A percentile compares a stretch with the other conserved stretches of the same genome.
phyloP scores from a whole-genome alignment of 2,113 vertebrate genomes.

The Eretmochelys imbricata region DNA sequence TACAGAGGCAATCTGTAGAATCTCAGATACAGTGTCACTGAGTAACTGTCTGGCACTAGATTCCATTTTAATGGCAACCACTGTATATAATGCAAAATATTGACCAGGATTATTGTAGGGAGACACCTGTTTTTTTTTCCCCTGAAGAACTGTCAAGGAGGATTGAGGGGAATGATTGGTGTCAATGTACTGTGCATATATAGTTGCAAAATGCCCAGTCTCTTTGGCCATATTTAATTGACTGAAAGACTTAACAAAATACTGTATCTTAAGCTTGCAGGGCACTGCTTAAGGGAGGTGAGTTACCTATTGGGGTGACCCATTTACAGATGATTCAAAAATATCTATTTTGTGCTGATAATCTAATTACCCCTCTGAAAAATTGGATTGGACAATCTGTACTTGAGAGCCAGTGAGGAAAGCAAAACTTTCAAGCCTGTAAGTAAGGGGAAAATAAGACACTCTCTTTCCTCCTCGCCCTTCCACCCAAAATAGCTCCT shows the following conservation, averaged over 20 bases:
- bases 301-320: background rate
- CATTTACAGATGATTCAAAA: background rate
- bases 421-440: slow-evolving; percentile 13
- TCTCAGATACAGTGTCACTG: fast-evolving
- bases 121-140: background rate
- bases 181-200: fast-evolving
- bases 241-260: background rate
- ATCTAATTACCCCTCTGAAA: slow-evolving; percentile 37
- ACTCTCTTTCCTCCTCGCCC: fast-evolving
- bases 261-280: background rate
- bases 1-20: fast-evolving
- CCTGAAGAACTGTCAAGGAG: background rate
- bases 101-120: background rate
- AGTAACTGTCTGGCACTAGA: fast-evolving
- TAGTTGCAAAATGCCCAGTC: fast-evolving
- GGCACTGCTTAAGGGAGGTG: background rate
- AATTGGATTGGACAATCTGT: background rate
- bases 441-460: background rate
- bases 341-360: slow-evolving; percentile 28
- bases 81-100: fast-evolving
- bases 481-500: fast-evolving
- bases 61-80: fast-evolving
- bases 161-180: background rate
- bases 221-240: background rate
- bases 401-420: slow-evolving; percentile 42